phyloP scores from a whole-genome alignment of 2,797 vertebrate species.

The Salarias fasciatus region DNA sequence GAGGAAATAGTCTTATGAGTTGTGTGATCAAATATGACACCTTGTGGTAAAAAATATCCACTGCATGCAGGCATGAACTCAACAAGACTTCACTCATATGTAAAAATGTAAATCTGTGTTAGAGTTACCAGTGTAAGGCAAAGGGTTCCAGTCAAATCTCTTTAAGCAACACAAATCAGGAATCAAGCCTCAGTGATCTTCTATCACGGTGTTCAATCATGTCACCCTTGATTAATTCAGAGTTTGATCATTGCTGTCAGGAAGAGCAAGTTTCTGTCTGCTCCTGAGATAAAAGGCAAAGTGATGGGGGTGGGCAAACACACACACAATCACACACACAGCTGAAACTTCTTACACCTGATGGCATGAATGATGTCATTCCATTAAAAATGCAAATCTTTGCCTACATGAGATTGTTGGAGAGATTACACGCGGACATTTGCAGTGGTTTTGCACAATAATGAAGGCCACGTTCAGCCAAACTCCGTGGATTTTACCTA shows the following conservation, averaged over 20 bases:
- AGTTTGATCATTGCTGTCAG: slow-evolving; percentile 47
- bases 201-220: slow-evolving; percentile 45
- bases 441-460: background rate
- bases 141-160: too few relatives aligned
- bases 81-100: background rate
- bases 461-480: background rate
- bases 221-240: slow-evolving; percentile 72
- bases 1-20: background rate
- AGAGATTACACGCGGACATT: too few relatives aligned
- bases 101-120: too few relatives aligned
- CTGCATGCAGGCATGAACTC: slow-evolving; percentile 37
- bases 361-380: slow-evolving; percentile 8
- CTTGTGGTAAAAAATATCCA: slow-evolving; percentile 64
- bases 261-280: slow-evolving; percentile 44
- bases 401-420: too few relatives aligned
- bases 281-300: slow-evolving; percentile 52
- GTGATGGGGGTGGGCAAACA: slow-evolving; percentile 46
- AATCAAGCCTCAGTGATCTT: slow-evolving; percentile 40
- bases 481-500: background rate
- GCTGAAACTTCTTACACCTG: slow-evolving; percentile 19
- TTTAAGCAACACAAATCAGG: slow-evolving; percentile 22
- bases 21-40: slow-evolving; percentile 62
- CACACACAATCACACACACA: slow-evolving; percentile 30
- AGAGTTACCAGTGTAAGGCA: too few relatives aligned
- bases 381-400: slow-evolving; percentile 4